Evolutionary conservation across 2,888 invertebrate genomes (phyloP), one percentile per base, ranked within the genome.

Genomic region (Caenorhabditis doughertyi): DNA sequence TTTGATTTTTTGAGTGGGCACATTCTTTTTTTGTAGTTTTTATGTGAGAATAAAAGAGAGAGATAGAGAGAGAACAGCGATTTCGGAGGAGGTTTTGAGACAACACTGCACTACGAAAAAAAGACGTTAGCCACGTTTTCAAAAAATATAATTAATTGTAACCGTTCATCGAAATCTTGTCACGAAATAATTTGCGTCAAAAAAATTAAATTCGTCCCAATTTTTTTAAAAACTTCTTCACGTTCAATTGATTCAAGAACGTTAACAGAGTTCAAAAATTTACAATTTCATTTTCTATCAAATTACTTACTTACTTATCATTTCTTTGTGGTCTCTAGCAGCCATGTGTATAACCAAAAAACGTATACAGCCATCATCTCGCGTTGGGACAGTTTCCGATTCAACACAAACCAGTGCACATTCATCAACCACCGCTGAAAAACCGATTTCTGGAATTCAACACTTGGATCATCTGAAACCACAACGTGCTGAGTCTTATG

Each of bases 391-490:
- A 8, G 72, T 49, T 53, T 39, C 65, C 60, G 65, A 58, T 39
- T 39, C 55, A 5, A 68, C 70, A 21, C 49, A 74, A 39, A 65
- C 81, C 5, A 21, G 47, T n/a, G 60, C n/a, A 18, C 60, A 49
- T 51, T 23, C 42, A 47, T 53, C 80, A 7, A 39, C n/a, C 4
- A 55, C 21, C 2, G 23, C 29, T 11, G 65, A 77, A 13, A 42
- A 76, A 9, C 64, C 70, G 13, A 64, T 68, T 23, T 79, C 74
- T 27, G 80, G 79, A 39, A 60, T 81, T 64, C 70, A 81, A 49
- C 81, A 77, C 53, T 62, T 81, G 13, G 81, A 81, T 47, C 81
- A 81, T 72, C 32, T 81, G 55, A 81, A 81, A 65, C 72, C 71
- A 53, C 47, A 47, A 3, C 65, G 81, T 23, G 67, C 81, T 11